phyloP scores from a whole-genome alignment of 2,113 vertebrate species.

The Archocentrus centrarchus region DNA sequence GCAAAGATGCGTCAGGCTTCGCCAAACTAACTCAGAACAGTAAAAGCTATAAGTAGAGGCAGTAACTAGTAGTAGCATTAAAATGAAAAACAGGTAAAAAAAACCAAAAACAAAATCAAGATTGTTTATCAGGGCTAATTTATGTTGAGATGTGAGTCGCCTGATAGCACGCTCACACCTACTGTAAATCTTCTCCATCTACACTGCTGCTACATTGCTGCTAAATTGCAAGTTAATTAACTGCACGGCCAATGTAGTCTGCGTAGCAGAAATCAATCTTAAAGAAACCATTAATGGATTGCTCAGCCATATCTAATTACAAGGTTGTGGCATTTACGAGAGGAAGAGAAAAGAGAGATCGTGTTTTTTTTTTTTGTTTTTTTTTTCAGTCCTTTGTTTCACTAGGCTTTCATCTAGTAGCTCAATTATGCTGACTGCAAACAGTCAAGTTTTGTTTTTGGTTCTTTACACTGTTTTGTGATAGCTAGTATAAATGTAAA shows the following conservation, averaged over 20 bases:
- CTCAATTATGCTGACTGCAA: not conserved
- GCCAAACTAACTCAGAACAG: not conserved
- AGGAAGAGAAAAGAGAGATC: conserved; percentile 23
- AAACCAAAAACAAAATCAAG: not conserved
- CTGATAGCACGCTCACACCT: not conserved
- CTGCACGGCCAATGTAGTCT: not conserved
- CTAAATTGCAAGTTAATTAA: conserved; percentile 42
- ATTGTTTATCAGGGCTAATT: not conserved
- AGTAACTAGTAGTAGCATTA: not conserved
- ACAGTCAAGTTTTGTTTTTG: not conserved
- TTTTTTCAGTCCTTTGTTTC: not conserved
- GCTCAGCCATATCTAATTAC: conserved; percentile 43
- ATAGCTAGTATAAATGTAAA: not conserved
- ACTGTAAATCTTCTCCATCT: conserved; percentile 17
- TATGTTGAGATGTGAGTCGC: not conserved
- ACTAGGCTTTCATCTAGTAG: not conserved
- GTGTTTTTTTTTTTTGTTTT: not conserved
- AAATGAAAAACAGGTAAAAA: not conserved
- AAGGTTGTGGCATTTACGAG: conserved; percentile 25
- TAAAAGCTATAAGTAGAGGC: not conserved
- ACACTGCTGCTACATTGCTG: not conserved
- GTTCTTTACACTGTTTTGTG: conserved; percentile 2
- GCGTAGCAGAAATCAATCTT: not conserved
- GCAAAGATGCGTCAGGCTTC: not conserved
- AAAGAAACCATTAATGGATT: conserved; percentile 40